Evolutionary conservation across 2,113 vertebrate genomes (phyloP).

Genomic region (Paratilapia polleni): DNA sequence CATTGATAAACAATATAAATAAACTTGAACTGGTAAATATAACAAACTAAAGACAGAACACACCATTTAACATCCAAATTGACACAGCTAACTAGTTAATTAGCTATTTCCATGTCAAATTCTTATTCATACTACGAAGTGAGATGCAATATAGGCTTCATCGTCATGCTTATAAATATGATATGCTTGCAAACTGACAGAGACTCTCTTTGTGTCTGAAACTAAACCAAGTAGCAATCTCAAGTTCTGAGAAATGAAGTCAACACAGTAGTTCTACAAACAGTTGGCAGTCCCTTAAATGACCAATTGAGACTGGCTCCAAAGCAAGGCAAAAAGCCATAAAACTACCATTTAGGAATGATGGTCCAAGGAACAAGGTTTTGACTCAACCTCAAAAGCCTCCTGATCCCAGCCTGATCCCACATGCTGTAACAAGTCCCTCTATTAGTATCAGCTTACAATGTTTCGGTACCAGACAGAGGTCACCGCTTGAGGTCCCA

Average conservation of each 20-base stretch:
- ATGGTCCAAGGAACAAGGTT: not conserved
- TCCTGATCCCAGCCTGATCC: not conserved
- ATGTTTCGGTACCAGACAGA: not conserved
- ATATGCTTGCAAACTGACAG: not conserved
- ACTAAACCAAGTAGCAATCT: not conserved
- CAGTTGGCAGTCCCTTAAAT: not conserved
- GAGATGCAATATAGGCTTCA: not conserved
- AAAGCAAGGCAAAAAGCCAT: not conserved
- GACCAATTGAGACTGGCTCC: not conserved
- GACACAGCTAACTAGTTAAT: not conserved
- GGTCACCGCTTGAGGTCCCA: not conserved
- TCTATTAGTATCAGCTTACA: not conserved
- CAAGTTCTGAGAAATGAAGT: not conserved
- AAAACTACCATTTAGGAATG: not conserved
- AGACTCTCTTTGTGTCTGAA: not conserved
- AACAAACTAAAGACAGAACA: not conserved
- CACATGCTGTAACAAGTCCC: not conserved
- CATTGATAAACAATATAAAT: not conserved
- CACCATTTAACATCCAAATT: not conserved
- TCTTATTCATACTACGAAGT: not conserved
- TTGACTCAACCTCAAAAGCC: not conserved
- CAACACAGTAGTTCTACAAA: not conserved
- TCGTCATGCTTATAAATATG: not conserved
- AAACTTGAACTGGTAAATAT: not conserved
- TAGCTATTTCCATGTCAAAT: not conserved